A percentile compares a stretch with the other conserved stretches of the same genome.
These are phyloP conservation scores for Seladonia tumulorum DNA, from an alignment of 2,888 invertebrate species.

Conservation along the genomic window DNA sequence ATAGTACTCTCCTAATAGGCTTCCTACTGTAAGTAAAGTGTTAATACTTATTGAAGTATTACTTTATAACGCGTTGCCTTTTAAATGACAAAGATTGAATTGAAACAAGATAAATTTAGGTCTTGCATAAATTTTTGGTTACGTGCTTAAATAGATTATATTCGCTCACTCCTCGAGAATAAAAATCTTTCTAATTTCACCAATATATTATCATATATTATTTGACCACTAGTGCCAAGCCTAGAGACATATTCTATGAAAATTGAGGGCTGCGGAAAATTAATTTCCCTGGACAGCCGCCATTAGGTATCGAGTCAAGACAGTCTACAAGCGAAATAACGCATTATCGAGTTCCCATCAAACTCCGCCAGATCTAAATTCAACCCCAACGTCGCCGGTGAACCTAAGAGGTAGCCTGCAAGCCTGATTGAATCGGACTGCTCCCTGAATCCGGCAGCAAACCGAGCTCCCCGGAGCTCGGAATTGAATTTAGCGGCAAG, in stretches of 20 bases:
- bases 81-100: too few species aligned
- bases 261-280: not conserved
- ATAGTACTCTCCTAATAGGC: too few species aligned
- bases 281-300: not conserved
- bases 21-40: too few species aligned
- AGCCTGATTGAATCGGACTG: constrained; percentile 9
- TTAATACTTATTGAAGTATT: too few species aligned
- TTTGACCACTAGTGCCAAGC: too few species aligned
- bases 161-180: too few species aligned
- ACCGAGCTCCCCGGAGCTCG: not conserved
- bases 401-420: not conserved
- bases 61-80: too few species aligned
- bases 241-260: not conserved
- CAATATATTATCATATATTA: not conserved
- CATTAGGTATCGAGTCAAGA: not conserved
- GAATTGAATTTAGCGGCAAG: not conserved
- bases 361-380: not conserved
- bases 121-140: too few species aligned
- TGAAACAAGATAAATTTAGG: too few species aligned
- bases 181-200: not conserved
- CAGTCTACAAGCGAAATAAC: not conserved
- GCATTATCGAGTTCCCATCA: not conserved
- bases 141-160: too few species aligned
- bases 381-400: not conserved
- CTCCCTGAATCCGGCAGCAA: not conserved